These are phyloP conservation scores for Corvus cornix DNA, from an alignment of 2,113 vertebrate species.

Conservation along the genomic window DNA sequence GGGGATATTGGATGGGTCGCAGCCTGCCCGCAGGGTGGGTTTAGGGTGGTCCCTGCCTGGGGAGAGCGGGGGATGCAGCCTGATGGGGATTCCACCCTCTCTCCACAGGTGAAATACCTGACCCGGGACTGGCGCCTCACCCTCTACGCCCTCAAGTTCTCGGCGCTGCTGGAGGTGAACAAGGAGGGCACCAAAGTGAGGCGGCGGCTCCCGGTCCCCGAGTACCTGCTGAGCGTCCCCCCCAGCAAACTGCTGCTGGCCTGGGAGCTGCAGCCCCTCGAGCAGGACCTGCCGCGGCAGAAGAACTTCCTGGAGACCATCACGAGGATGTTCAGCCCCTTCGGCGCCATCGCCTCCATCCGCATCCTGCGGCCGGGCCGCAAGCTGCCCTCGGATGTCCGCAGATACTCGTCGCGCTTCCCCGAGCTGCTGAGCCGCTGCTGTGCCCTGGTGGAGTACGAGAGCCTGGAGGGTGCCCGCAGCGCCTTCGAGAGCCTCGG, in stretches of 20 bases:
- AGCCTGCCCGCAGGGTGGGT: fast-evolving
- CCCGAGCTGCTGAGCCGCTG: slow-evolving; percentile 70
- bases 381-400: slow-evolving; percentile 74
- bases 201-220: slow-evolving; percentile 66
- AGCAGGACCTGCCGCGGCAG: not conserved
- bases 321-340: slow-evolving; percentile 63
- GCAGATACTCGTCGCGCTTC: slow-evolving; percentile 60
- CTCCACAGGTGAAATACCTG: slow-evolving; percentile 75
- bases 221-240: slow-evolving; percentile 72
- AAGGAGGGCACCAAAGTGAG: slow-evolving; percentile 80
- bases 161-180: slow-evolving; percentile 78
- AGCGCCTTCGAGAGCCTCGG: slow-evolving; percentile 64
- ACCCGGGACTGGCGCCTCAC: slow-evolving; percentile 79
- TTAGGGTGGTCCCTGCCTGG: not conserved
- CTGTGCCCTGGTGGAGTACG: slow-evolving; percentile 80
- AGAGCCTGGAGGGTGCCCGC: slow-evolving; percentile 69
- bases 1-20: not conserved
- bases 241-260: slow-evolving; percentile 78
- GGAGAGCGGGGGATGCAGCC: too few relatives aligned
- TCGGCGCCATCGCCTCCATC: slow-evolving; percentile 66
- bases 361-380: slow-evolving; percentile 77
- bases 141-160: slow-evolving; percentile 70
- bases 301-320: slow-evolving; percentile 61
- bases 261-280: slow-evolving; percentile 70
- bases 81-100: not conserved